Conservation (phyloP, 2,113 vertebrate species). For the Erythrolamprus reginae region DNA sequence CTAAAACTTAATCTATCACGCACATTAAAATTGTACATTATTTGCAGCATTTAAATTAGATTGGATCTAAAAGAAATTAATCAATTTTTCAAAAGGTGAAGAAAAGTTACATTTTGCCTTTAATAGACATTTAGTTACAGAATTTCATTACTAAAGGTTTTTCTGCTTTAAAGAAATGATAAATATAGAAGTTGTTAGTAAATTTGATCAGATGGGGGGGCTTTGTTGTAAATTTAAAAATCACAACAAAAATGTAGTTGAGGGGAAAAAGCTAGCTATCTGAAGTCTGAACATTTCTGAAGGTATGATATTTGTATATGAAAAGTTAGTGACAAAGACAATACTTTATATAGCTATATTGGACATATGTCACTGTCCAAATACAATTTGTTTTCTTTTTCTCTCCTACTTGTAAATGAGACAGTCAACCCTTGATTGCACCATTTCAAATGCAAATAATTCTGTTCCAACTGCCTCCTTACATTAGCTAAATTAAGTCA, state of each 20-base stretch:
- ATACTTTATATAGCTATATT: constrained; percentile 34
- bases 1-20: neutral
- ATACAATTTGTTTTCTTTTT: constrained; percentile 55
- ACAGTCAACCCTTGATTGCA: constrained; percentile 71
- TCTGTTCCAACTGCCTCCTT: constrained; percentile 80
- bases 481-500: constrained; percentile 84
- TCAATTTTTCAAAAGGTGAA: neutral
- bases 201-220: neutral
- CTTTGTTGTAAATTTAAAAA: neutral
- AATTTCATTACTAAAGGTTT: neutral
- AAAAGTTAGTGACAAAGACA: constrained; percentile 34
- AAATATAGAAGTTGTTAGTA: neutral
- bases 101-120: neutral
- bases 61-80: neutral
- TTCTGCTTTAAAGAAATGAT: neutral
- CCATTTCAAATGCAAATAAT: constrained; percentile 82
- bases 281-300: constrained; percentile 6
- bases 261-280: constrained; percentile 7
- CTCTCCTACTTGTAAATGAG: constrained; percentile 58
- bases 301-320: neutral
- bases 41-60: neutral
- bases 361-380: constrained; percentile 60
- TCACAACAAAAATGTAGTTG: constrained; percentile 1
- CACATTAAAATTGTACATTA: neutral
- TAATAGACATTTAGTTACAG: neutral